Evolutionary conservation across 2,797 vertebrate genomes (phyloP), one percentile per base, ranked within the genome.

Genomic region (Sebastes taczanowskii): DNA sequence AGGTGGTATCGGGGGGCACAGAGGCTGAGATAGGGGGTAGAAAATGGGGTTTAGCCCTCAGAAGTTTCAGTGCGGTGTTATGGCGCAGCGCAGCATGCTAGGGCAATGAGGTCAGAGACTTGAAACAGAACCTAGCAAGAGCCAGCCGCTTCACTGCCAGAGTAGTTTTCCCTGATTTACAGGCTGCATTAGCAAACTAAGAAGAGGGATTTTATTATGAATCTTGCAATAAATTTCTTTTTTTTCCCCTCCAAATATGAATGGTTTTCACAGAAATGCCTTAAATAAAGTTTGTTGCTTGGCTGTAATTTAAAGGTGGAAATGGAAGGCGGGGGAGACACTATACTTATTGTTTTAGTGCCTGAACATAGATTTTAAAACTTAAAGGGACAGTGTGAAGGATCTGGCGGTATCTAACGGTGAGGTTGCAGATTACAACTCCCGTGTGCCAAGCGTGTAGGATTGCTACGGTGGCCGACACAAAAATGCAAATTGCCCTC

Each of bases 101-200:
- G 80, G 87, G 74, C 88, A 86, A 62, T 92, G 91, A 93, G 90
- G 89, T 93, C 93, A 94, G 82, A 90, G 84, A 83, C 83, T 87
- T 91, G 88, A 93, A 94, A 91, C 80, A 69, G 68, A 86, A 85
- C 77, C 80, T 2, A 70, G 85, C 10, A 68, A 70, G 84, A 88
- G 85, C 42, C 78, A 82, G 58, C 18, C 62, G 27, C 14, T 86
- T 82, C 79, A 32, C 30, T 77, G 86, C 83, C 81, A 88, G 74
- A 83, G 78, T 77, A 74, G 84, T 84, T 90, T 81, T 84, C 64
- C 63, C 74, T 83, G 86, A 93, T 92, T 92, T 92, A 87, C 86
- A 70, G 63, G 81, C 76, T 70, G 85, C 89, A 83, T 88, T 86
- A 77, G 78, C 81, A 68, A 63, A 87, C 74, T 70, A 73, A 88